These are phyloP conservation scores for Drosophila kikkawai DNA, from an alignment of 1,140 invertebrate genomes.

Conservation along the genomic window DNA sequence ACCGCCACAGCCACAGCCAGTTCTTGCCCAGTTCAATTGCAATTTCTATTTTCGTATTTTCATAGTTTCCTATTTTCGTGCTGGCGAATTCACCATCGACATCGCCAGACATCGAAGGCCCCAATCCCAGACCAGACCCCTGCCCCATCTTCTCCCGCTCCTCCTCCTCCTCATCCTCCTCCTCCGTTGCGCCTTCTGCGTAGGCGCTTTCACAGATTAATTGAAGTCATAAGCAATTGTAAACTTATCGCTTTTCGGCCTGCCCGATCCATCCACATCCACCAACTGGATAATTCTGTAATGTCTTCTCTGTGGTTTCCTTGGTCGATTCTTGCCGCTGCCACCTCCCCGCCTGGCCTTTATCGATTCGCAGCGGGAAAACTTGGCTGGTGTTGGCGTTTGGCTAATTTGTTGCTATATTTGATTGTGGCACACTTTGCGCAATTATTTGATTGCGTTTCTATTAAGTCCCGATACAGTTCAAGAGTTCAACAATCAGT, in stretches of 20 bases:
- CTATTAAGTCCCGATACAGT: slow-evolving; percentile 79
- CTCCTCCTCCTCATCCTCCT: background rate
- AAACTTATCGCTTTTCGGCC: slow-evolving; percentile 77
- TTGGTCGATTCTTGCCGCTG: slow-evolving; percentile 12
- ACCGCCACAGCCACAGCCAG: slow-evolving; percentile 38
- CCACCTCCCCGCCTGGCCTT: slow-evolving; percentile 5
- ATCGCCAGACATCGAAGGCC: slow-evolving; percentile 24
- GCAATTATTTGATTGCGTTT: slow-evolving; percentile 83
- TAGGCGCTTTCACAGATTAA: slow-evolving; percentile 84
- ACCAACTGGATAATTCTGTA: slow-evolving; percentile 59
- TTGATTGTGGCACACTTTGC: slow-evolving; percentile 83
- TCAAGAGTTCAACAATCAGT: slow-evolving; percentile 81
- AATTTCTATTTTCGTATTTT: slow-evolving; percentile 60
- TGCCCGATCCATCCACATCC: slow-evolving; percentile 44
- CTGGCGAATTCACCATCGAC: slow-evolving; percentile 28
- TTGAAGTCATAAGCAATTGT: slow-evolving; percentile 84
- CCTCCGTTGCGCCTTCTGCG: slow-evolving; percentile 52
- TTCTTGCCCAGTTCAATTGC: slow-evolving; percentile 51
- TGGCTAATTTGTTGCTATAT: slow-evolving; percentile 80
- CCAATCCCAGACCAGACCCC: slow-evolving; percentile 9
- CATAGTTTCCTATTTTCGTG: slow-evolving; percentile 52
- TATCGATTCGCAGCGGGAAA: slow-evolving; percentile 46
- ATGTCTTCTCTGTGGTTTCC: slow-evolving; percentile 51
- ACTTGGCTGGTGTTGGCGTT: slow-evolving; percentile 70
- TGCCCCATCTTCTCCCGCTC: background rate